These are phyloP conservation scores for Nemotelus nigrinus DNA, from an alignment of 2,888 invertebrate genomes.

Conservation along the genomic window DNA sequence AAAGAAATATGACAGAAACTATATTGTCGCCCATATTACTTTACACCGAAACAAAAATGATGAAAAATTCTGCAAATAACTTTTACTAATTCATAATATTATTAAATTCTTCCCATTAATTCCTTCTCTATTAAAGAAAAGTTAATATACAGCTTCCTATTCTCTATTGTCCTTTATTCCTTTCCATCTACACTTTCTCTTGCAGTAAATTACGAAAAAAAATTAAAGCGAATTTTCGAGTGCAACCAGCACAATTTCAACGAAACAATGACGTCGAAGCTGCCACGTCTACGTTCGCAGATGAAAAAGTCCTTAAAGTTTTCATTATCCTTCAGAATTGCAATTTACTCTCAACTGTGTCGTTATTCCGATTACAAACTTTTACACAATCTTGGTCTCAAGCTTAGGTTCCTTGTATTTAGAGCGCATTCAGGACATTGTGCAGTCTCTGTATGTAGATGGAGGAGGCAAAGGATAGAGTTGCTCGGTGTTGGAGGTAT, in stretches of 20 bases:
- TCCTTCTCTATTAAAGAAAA: too few relatives aligned
- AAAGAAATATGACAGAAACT: too few relatives aligned
- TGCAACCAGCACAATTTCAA: neutral
- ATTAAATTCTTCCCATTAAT: too few relatives aligned
- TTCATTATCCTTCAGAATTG: slow-evolving; percentile 31
- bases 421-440: neutral
- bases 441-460: neutral
- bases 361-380: slow-evolving; percentile 24
- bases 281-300: neutral
- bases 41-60: too few relatives aligned
- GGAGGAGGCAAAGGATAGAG: neutral
- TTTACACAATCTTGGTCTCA: slow-evolving; percentile 16
- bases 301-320: slow-evolving; percentile 33
- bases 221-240: too few relatives aligned
- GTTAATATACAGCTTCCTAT: neutral
- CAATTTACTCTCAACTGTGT: slow-evolving; percentile 34
- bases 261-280: neutral
- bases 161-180: neutral
- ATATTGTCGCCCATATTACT: too few relatives aligned
- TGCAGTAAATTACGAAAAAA: neutral
- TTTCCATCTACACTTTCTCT: neutral
- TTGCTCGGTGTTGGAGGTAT: neutral
- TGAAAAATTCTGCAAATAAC: too few relatives aligned
- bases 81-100: too few relatives aligned
- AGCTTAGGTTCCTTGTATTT: neutral